phyloP scores from a whole-genome alignment of 1,140 invertebrate species.

The Ptiloglossa arizonensis region DNA sequence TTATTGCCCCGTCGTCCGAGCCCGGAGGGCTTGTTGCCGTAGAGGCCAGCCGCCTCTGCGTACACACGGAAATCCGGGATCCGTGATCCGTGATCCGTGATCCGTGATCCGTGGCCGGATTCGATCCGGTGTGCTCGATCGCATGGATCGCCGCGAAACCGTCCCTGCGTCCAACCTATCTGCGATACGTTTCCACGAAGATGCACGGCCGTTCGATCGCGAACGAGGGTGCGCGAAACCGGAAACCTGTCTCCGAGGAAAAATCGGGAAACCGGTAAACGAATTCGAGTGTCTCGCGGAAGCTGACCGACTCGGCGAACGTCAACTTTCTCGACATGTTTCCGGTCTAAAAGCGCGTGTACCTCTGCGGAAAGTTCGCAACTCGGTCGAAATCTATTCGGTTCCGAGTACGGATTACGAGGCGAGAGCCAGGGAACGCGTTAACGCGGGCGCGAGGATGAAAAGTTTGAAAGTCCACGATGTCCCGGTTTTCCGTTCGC shows the following conservation, averaged over 20 bases:
- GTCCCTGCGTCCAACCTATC: background rate
- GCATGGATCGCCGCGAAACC: conserved; percentile 35
- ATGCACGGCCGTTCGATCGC: background rate
- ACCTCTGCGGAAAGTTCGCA: too few relatives aligned
- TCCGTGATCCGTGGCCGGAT: conserved; percentile 35
- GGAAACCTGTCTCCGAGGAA: conserved; percentile 11
- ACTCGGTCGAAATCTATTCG: too few relatives aligned
- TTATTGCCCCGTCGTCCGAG: conserved; percentile 63
- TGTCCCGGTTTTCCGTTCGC: too few relatives aligned
- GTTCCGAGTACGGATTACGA: too few relatives aligned
- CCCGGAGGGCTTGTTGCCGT: conserved; percentile 57
- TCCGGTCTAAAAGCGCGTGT: too few relatives aligned
- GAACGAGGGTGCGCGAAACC: background rate
- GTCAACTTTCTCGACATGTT: too few relatives aligned
- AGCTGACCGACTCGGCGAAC: too few relatives aligned
- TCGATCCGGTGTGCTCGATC: conserved; percentile 53
- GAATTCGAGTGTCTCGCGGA: too few relatives aligned
- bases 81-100: conserved; percentile 39
- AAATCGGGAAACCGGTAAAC: conserved; percentile 7
- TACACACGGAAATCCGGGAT: conserved; percentile 53
- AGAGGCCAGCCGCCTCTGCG: conserved; percentile 43
- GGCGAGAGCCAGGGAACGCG: too few relatives aligned
- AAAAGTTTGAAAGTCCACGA: too few relatives aligned
- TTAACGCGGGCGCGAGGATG: too few relatives aligned
- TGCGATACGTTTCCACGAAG: background rate